Evolutionary conservation across 2,113 vertebrate species (phyloP), one percentile per base, ranked within the genome.

Genomic region (Crypturellus undulatus): DNA sequence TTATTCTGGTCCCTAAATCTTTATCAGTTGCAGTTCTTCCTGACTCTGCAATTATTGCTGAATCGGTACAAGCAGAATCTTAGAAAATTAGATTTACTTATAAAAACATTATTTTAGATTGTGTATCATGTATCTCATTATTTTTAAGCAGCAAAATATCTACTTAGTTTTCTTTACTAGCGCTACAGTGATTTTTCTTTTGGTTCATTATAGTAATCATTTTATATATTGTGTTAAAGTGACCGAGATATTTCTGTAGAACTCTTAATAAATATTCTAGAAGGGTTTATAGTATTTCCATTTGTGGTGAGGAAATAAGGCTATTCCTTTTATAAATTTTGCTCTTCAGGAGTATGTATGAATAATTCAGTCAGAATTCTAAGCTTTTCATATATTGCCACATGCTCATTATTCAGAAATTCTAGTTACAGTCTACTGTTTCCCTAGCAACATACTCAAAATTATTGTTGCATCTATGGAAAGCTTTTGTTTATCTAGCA

Each of bases 401-500:
- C 95, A 91, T 95, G 95, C 92, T 96, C 78, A 28, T 96, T 96
- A 96, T 95, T 94, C 95, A 91, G 91, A 84, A 95, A 92, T 89
- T 92, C 81, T 92, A 86, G 75, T 92, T 94, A 87, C 84, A 87
- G 87, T 92, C 91, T 95, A 63, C 92, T 93, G 95, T 96, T 96
- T 70, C 94, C 95, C 40, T 96, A 87, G 95, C 93, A 95, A 94
- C 94, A 85, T 94, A 94, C 87, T 92, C 87, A 95, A 97, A 92
- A 95, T 95, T 94, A 94, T 73, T 63, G 75, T 91, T 87, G 79
- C 68, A 73, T 95, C 75, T 93, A 34, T 85, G 79, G 77, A 82
- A 94, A 92, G 80, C 87, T 95, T 92, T 89, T 93, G 93, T 96
- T 96, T 95, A 79, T 96, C 36, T 89, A 92, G 81, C 78, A 70